Evolutionary conservation across 2,888 invertebrate genomes (phyloP), one percentile per base, ranked within the genome.

Genomic region (Lamellibrachia columna): DNA sequence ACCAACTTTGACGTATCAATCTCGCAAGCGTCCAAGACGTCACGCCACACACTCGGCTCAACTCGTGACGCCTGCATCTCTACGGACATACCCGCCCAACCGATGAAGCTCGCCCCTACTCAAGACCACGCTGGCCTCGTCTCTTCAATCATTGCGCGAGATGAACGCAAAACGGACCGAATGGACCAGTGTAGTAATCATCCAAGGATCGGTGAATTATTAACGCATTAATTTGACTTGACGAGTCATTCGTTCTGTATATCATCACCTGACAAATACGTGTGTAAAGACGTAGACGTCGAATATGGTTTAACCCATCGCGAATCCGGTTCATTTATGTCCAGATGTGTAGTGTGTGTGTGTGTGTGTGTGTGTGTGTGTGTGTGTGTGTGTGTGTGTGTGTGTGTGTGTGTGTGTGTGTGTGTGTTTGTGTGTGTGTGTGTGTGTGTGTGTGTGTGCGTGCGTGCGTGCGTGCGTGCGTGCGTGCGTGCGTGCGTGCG

Each of bases 211-310:
- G 75, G 75, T 75, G 22, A 75, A 75, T 75, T 75, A 75, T 75
- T 75, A 75, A 75, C 15, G 75, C n/a, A 75, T 75, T 75, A 75
- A 75, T 75, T 75, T 75, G n/a, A 75, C 75, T n/a, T 15, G 75
- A 75, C 75, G 75, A n/a, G n/a, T 75, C 75, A 75, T 75, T 75
- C 75, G 75, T n/a, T 75, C 75, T 6, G n/a, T 75, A 75, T 75
- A 75, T 75, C 75, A 22, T 75, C 75, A 22, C n/a, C 22, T 22
- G 75, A 75, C 75, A 75, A 75, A 75, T 75, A 15, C 75, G 75
- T 75, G 75, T n/a, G 22, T 75, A 11, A 75, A 75, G 75, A 75
- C 75, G 75, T 75, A n/a, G 40, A n/a, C 8, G 7, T 8, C 22
- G 75, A 75, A 22, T 75, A 75, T 75, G 40, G 40, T 40, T 40